phyloP scores from a whole-genome alignment of 2,888 invertebrate species.

The Sylvicola fuscatus region DNA sequence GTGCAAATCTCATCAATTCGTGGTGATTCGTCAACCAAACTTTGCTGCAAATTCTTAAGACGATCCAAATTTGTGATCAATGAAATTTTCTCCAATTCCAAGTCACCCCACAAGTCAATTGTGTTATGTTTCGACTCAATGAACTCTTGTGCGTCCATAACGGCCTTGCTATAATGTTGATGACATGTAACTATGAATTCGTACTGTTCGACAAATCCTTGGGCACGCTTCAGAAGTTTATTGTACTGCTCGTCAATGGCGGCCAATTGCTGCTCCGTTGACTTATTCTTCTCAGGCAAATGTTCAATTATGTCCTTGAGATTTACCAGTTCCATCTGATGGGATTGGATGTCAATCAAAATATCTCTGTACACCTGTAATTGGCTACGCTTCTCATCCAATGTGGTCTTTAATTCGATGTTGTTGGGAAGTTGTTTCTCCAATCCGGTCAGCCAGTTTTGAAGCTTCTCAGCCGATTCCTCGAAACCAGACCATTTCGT shows the following conservation, averaged over 20 bases:
- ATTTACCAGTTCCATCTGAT: conserved; percentile 69
- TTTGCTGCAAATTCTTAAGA: conserved; percentile 55
- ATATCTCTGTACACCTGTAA: conserved; percentile 63
- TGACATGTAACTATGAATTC: conserved; percentile 77
- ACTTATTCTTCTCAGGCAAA: conserved; percentile 57
- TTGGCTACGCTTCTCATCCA: conserved; percentile 82
- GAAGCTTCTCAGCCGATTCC: conserved; percentile 58
- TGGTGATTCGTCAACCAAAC: conserved; percentile 68
- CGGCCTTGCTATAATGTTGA: conserved; percentile 70
- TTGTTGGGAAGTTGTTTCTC: conserved; percentile 58
- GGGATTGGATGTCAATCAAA: conserved; percentile 62
- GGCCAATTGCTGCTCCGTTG: conserved; percentile 47
- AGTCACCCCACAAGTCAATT: conserved; percentile 63
- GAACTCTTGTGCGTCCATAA: conserved; percentile 74
- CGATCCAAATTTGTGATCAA: conserved; percentile 73
- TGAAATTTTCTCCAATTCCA: conserved; percentile 63
- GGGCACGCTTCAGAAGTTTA: conserved; percentile 44
- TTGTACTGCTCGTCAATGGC: conserved; percentile 52
- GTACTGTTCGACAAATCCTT: conserved; percentile 62
- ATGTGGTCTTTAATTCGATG: conserved; percentile 59
- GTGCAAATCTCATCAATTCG: conserved; percentile 59
- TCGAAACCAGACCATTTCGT: conserved; percentile 81
- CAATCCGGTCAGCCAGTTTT: conserved; percentile 55
- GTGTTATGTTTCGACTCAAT: conserved; percentile 66
- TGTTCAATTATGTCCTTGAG: conserved; percentile 59